Conservation (phyloP, 1,140 invertebrate genomes). For the Sycobia sp. region DNA sequence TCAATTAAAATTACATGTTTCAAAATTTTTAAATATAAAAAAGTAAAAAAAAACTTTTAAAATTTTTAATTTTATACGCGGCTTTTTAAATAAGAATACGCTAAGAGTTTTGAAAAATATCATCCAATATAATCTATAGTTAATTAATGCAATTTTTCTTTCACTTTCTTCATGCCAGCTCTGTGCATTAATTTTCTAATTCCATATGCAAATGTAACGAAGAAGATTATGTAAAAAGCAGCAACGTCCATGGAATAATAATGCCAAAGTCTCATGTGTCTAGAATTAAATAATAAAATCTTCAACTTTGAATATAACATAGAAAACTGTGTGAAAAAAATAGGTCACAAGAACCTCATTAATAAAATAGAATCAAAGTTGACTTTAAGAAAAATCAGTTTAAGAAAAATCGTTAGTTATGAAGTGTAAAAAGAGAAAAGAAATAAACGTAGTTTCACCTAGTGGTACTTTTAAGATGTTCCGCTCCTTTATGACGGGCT, state of each 20-base stretch:
- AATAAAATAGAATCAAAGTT: no score
- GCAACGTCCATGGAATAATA: constrained; percentile 56
- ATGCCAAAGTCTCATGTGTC: constrained; percentile 49
- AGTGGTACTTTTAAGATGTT: constrained; percentile 54
- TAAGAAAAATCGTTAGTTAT: not conserved
- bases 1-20: no score
- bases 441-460: no score
- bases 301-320: no score
- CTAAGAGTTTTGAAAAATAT: no score
- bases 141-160: constrained; percentile 23
- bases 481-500: constrained; percentile 55
- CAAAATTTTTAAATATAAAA: no score
- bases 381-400: no score
- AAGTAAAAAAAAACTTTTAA: not conserved
- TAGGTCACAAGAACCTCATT: not conserved
- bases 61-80: constrained; percentile 5
- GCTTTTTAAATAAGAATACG: not conserved
- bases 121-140: not conserved
- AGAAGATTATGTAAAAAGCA: constrained; percentile 41
- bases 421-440: constrained; percentile 11
- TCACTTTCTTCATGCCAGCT: constrained; percentile 21
- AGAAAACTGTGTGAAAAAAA: not conserved
- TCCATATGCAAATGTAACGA: constrained; percentile 37
- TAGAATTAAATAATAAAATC: constrained; percentile 39
- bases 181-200: constrained; percentile 39